Base-by-base conservation (phyloP, 2,888 invertebrate genomes). In the Herminia tarsipennalis region DNA sequence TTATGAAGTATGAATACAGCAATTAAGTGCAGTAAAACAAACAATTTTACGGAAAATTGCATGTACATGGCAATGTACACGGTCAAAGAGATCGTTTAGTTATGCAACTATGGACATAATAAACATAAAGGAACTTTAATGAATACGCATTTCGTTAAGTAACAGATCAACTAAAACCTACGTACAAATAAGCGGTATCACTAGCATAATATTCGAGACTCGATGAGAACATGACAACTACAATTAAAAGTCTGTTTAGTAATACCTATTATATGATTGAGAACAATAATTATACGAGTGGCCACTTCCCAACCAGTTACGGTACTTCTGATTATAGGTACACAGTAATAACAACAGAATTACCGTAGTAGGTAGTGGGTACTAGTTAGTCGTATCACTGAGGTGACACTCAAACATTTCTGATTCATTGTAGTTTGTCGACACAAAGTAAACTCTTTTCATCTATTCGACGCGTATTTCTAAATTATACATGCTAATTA, bases 401-500 rank as follows among this genome's bases (percentile, higher is more conserved):
- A 1, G 3, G 5, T 18, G 3, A 8, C 13, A 20, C 32, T 13
- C 40, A 30, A 33, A 6, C 13, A 36, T 28, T 39, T 20, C 17
- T 37, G 38, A 56, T 28, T 37, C 35, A 46, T 34, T 41, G 37
- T 51, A 52, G n/a, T 45, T 45, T 28, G 25, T 34, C 25, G 37
- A 48, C 34, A 42, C 20, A 25, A 41, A 38, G 30, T 28, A n/a
- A n/a, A n/a, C n/a, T 25, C 42, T 29, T 34, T 34, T 43, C 20
- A 28, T 25, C 33, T 28, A 42, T 28, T 43, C 16, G 5, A 45
- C 25, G 30, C 13, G 35, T 37, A 51, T 51, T 62, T 53, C 41
- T 45, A 34, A 56, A 62, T 66, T 61, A 66, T 53, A 44, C 53
- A 66, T 34, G 57, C 66, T 56, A 56, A 56, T 66, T 49, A 61